phyloP scores from a whole-genome alignment of 2,888 invertebrate species.

The Lepetodrilus schrolli region DNA sequence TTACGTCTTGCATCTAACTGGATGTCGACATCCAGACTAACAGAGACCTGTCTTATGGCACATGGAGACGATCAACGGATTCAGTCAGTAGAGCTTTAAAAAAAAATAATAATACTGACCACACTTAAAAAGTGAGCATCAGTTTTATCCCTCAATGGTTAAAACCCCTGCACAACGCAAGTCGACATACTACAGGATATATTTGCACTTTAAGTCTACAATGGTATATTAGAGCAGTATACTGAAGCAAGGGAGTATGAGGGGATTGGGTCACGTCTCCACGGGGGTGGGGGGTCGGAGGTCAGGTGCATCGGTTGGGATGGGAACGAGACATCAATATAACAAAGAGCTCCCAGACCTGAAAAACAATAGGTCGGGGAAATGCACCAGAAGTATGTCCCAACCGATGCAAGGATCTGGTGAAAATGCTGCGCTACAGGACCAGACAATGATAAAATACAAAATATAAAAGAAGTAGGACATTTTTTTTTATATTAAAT shows the following conservation, averaged over 20 bases:
- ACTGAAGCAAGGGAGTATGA: constrained; percentile 26
- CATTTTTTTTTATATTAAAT: no score
- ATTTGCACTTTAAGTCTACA: constrained; percentile 18
- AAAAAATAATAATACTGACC: no score
- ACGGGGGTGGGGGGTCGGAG: not conserved
- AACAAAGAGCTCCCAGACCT: not conserved
- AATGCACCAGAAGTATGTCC: not conserved
- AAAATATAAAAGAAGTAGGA: no score
- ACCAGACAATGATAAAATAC: no score
- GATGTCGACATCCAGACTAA: not conserved
- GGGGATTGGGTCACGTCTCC: not conserved
- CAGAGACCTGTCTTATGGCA: constrained; percentile 16
- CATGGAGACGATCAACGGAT: constrained; percentile 16
- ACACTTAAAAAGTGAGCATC: no score
- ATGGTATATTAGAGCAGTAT: constrained; percentile 15
- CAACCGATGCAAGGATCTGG: no score
- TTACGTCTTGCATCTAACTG: no score
- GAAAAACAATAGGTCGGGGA: not conserved
- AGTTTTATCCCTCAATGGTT: not conserved
- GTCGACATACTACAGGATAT: constrained; percentile 9
- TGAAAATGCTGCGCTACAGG: no score
- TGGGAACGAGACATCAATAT: constrained; percentile 6
- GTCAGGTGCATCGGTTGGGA: no score
- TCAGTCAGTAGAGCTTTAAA: no score
- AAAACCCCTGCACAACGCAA: constrained; percentile 19